Evolutionary conservation across 1,140 invertebrate genomes (phyloP).

Genomic region (Trichonephila clavata): DNA sequence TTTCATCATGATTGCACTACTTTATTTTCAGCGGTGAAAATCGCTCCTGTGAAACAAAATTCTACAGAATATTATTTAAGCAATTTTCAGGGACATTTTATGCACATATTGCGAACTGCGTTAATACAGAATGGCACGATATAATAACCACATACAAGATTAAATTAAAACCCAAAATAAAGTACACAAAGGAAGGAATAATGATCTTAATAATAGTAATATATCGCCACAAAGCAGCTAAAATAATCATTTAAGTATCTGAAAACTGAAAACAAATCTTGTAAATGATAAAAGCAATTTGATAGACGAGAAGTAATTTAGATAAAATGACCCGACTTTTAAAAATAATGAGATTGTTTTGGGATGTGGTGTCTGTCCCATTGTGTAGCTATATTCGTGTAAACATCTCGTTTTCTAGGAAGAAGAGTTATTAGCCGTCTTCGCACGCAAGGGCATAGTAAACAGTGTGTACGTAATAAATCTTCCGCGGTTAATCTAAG

Average conservation of each 20-base stretch:
- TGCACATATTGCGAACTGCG: too few species aligned
- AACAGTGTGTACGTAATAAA: neutral
- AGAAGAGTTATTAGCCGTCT: neutral
- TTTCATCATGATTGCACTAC: too few species aligned
- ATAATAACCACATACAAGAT: too few species aligned
- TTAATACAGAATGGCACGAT: too few species aligned
- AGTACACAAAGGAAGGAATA: neutral
- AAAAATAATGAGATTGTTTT: neutral
- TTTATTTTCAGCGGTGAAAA: too few species aligned
- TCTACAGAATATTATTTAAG: too few species aligned
- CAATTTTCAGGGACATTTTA: too few species aligned
- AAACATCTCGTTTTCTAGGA: constrained; percentile 2
- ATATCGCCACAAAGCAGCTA: neutral
- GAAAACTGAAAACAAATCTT: constrained; percentile 7
- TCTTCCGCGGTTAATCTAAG: neutral
- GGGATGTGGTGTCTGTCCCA: neutral
- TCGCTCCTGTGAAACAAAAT: too few species aligned
- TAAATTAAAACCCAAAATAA: neutral
- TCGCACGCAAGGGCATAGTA: neutral
- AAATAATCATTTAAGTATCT: neutral
- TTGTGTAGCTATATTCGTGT: neutral
- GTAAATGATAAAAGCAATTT: constrained; percentile 6
- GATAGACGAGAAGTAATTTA: neutral
- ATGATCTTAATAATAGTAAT: neutral
- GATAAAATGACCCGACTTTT: neutral